These are phyloP conservation scores for Dendrocincla fuliginosa DNA, from an alignment of 2,797 vertebrate species.

Conservation along the genomic window DNA sequence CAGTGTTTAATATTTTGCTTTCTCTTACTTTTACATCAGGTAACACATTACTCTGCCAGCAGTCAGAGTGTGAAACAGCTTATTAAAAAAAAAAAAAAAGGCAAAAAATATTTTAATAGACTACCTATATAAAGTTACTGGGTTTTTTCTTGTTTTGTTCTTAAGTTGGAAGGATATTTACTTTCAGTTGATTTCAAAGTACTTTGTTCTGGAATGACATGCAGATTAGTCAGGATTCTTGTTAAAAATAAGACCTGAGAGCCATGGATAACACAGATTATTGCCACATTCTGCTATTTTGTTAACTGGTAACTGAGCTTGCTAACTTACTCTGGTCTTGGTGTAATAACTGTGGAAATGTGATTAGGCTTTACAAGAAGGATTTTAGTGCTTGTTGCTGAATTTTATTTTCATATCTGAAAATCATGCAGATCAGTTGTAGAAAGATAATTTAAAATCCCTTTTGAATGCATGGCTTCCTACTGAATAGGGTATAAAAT, in stretches of 20 bases:
- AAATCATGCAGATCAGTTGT: neutral
- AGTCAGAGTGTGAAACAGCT: neutral
- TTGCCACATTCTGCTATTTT: neutral
- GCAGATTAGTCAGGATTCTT: neutral
- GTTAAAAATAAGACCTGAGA: neutral
- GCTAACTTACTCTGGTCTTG: neutral
- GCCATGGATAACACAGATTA: neutral
- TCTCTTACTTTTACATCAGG: neutral
- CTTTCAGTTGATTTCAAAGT: neutral
- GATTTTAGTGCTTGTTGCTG: neutral
- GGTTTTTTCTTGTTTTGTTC: neutral
- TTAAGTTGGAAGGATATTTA: neutral
- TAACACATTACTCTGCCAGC: neutral
- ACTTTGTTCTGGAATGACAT: neutral
- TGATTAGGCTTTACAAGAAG: neutral
- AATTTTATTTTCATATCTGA: neutral
- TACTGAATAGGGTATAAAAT: neutral
- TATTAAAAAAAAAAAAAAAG: neutral
- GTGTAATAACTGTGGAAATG: neutral
- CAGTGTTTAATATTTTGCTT: neutral
- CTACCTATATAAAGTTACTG: neutral
- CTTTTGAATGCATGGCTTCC: neutral
- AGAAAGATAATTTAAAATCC: neutral
- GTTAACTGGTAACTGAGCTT: neutral
- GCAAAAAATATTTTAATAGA: neutral